These are phyloP conservation scores for Lagorchestes hirsutus DNA, from an alignment of 2,797 vertebrate species.

Conservation along the genomic window DNA sequence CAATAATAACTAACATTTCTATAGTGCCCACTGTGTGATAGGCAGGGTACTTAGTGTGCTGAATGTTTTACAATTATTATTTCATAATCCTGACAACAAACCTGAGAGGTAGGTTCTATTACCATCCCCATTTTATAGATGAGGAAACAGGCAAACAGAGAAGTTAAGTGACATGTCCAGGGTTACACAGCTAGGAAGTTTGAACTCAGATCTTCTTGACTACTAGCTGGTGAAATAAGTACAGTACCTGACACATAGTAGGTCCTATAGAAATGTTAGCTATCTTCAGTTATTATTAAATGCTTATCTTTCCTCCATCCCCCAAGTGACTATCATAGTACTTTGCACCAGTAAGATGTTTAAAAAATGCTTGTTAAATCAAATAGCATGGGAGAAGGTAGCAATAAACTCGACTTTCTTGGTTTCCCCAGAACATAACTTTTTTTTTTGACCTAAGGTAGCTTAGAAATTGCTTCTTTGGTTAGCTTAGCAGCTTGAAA, in stretches of 20 bases:
- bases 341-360: neutral
- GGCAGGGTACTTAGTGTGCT: neutral
- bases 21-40: neutral
- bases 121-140: no score
- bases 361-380: neutral
- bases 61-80: neutral
- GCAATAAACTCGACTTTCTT: neutral
- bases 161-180: no score
- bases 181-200: no score
- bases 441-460: neutral
- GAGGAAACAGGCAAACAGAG: no score
- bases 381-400: neutral
- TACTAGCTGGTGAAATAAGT: neutral
- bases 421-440: neutral
- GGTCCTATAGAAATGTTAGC: slow-evolving; percentile 8
- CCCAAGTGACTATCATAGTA: neutral
- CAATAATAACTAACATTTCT: neutral
- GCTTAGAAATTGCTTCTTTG: neutral
- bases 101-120: neutral
- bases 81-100: neutral
- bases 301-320: neutral
- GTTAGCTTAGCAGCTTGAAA: neutral
- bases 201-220: neutral
- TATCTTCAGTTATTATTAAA: slow-evolving; percentile 10
- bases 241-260: neutral